Base-by-base conservation (phyloP, 1,140 invertebrate species). In the Temnothorax longispinosus region DNA sequence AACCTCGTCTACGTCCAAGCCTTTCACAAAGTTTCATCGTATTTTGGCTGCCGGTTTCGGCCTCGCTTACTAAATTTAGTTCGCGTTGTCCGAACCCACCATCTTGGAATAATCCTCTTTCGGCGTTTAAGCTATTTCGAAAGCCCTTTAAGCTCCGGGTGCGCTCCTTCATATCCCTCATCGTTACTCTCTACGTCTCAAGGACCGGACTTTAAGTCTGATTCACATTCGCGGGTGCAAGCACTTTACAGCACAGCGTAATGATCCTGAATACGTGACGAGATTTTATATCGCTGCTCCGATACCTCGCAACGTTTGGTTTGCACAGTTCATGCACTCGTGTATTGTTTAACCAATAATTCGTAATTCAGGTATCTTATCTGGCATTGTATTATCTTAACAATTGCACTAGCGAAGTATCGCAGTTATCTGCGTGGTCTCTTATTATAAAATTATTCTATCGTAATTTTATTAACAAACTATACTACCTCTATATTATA, bases 41-140 rank as follows among this genome's bases (percentile, higher is more conserved):
- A 87, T 91, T 91, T 92, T 91, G 88, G 88, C 69, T 62, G 76
- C 71, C 41, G 64, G 82, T 88, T 88, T 89, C 86, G 77, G 71
- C 78, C 85, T 89, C 82, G 85, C 87, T 84, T 81, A 91, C 92
- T 91, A 93, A 93, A 93, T 93, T 93, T 93, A 93, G 90, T 88
- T 74, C 87, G 21, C 65, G 86, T 91, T 90, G 90, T 91, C 87
- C 84, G 81, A 87, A 71, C 69, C 77, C 76, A 86, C 87, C 91
- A 92, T 93, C 90, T 90, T 92, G 92, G 90, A 93, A 93, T 93
- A 93, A 93, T 93, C 90, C 88, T 91, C 89, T 92, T 91, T 93
- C 91, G 88, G 88, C 87, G 90, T 93, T 92, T 91, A 91, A 88
- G 90, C 86, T 90, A 91, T 92, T 92, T 90, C 89, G 81, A 91